phyloP scores from a whole-genome alignment of 2,888 invertebrate species.

The Endomychus coccineus region DNA sequence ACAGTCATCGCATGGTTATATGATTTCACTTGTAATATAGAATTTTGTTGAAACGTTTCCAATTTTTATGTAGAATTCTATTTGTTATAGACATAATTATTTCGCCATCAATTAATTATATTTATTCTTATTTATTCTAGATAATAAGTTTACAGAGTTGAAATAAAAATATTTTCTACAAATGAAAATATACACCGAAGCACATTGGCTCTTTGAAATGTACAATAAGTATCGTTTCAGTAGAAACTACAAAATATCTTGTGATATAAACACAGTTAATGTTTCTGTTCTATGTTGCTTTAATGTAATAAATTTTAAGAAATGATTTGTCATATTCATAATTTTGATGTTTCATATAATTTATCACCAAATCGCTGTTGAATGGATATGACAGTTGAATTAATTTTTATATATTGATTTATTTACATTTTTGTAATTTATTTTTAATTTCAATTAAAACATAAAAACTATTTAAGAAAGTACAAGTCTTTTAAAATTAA shows the following conservation, averaged over 20 bases:
- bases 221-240: slow-evolving; percentile 13
- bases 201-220: slow-evolving; percentile 15
- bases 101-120: too few relatives aligned
- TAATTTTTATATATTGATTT: slow-evolving; percentile 19
- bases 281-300: slow-evolving; percentile 28
- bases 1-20: too few relatives aligned
- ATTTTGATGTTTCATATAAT: slow-evolving; percentile 1
- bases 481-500: slow-evolving; percentile 18
- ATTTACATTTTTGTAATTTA: slow-evolving; percentile 18
- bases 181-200: slow-evolving; percentile 23
- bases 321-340: slow-evolving; percentile 17
- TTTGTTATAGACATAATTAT: too few relatives aligned
- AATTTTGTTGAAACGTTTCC: too few relatives aligned
- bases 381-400: slow-evolving; percentile 19
- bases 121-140: slow-evolving; percentile 8
- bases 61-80: too few relatives aligned
- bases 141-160: slow-evolving; percentile 10
- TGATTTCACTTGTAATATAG: too few relatives aligned
- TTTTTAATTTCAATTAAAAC: slow-evolving; percentile 17
- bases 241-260: slow-evolving; percentile 24
- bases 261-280: slow-evolving; percentile 30
- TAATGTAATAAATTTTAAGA: slow-evolving; percentile 17
- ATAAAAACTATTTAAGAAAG: slow-evolving; percentile 14
- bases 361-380: slow-evolving; percentile 12
- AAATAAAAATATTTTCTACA: slow-evolving; percentile 9